Evolutionary conservation across 1,140 invertebrate species (phyloP).

Genomic region (Drosophila mayri): DNA sequence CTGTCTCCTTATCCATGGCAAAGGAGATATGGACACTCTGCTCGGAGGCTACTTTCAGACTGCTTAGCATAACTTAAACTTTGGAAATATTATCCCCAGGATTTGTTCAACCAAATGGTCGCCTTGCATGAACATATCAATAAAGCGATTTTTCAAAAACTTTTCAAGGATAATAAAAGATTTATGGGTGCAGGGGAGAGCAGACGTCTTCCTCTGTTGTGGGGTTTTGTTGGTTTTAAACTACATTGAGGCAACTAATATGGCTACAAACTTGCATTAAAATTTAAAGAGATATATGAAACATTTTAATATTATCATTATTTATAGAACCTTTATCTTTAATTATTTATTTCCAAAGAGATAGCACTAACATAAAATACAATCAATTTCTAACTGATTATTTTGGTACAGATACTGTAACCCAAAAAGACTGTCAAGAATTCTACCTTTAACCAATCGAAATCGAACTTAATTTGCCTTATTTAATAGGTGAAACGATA

Average conservation of each 20-base stretch:
- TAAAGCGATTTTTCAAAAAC: constrained; percentile 21
- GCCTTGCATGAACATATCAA: constrained; percentile 21
- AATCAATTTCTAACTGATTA: not conserved
- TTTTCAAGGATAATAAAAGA: constrained; percentile 16
- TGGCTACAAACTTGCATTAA: not conserved
- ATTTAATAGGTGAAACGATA: not conserved
- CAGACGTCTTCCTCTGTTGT: not conserved
- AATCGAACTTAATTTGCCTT: not conserved
- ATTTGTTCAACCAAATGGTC: constrained; percentile 13
- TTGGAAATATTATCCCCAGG: constrained; percentile 43
- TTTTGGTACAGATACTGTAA: not conserved
- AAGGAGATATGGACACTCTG: not conserved
- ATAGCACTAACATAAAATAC: not conserved
- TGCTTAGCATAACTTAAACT: constrained; percentile 51
- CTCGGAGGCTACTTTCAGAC: constrained; percentile 19
- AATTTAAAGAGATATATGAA: not conserved
- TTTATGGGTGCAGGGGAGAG: not conserved
- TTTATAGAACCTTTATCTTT: too few species aligned
- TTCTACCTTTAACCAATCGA: not conserved
- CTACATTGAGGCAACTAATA: too few species aligned
- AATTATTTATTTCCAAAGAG: too few species aligned
- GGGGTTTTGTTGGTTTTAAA: not conserved
- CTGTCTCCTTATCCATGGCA: not conserved
- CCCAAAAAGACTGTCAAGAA: not conserved
- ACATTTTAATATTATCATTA: not conserved